phyloP scores from a whole-genome alignment of 2,797 vertebrate species.

The Anguilla megastoma region DNA sequence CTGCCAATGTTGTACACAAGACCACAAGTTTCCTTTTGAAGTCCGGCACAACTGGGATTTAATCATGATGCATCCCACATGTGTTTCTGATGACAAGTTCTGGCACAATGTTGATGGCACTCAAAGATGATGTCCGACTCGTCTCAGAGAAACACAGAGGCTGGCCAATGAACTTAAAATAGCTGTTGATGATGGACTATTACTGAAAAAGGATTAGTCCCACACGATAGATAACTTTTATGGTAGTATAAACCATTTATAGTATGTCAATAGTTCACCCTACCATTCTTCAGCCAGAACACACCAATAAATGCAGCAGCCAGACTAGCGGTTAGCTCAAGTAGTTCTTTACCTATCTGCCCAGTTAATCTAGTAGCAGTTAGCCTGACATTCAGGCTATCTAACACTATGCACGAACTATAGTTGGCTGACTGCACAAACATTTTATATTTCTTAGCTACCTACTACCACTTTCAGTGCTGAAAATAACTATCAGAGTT shows the following conservation, averaged over 20 bases:
- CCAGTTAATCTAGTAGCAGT: too few species aligned
- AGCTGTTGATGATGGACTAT: too few species aligned
- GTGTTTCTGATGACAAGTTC: background rate
- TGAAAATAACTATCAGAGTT: too few species aligned
- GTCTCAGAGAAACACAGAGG: too few species aligned
- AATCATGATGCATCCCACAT: background rate
- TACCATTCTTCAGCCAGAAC: background rate
- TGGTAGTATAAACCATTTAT: background rate
- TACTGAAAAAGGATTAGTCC: background rate
- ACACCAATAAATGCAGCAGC: background rate
- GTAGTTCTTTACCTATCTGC: too few species aligned
- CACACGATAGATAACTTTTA: background rate
- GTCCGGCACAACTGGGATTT: background rate
- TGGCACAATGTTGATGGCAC: background rate
- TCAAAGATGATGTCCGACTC: background rate
- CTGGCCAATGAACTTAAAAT: too few species aligned
- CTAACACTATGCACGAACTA: too few species aligned
- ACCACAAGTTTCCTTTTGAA: background rate
- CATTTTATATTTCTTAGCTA: too few species aligned
- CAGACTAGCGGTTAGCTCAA: background rate
- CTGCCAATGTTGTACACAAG: background rate
- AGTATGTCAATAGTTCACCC: background rate
- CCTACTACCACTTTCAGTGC: background rate
- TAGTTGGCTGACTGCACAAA: too few species aligned
- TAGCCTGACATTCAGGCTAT: too few species aligned